Conservation (phyloP, 92 coral and sea anemone genomes). For the Pocillopora meandrina region DNA sequence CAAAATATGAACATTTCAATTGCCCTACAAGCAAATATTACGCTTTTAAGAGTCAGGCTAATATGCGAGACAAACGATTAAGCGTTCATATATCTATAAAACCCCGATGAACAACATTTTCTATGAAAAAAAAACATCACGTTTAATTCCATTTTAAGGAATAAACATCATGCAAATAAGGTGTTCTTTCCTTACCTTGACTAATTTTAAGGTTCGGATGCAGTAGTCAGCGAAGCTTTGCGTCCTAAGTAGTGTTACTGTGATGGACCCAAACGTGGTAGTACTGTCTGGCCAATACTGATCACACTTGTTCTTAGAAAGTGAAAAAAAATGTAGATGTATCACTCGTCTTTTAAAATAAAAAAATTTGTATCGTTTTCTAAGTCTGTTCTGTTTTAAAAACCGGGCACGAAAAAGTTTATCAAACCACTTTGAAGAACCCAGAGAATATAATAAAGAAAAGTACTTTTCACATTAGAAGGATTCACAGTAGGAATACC, state of each 20-base stretch:
- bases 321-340: too few relatives aligned
- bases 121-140: neutral
- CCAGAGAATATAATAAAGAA: neutral
- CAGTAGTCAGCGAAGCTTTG: slow-evolving; percentile 61
- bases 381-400: too few relatives aligned
- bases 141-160: neutral
- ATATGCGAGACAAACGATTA: too few relatives aligned
- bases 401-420: neutral
- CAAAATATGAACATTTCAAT: too few relatives aligned
- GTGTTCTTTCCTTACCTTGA: slow-evolving; percentile 40
- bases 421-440: neutral
- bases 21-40: too few relatives aligned
- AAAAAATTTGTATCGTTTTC: too few relatives aligned
- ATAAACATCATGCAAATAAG: neutral
- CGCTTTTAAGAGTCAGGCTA: too few relatives aligned
- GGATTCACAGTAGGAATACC: neutral
- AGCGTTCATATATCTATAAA: too few relatives aligned
- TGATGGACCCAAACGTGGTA: slow-evolving; percentile 34
- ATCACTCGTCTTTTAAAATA: too few relatives aligned
- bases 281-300: slow-evolving; percentile 65
- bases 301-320: slow-evolving; percentile 50
- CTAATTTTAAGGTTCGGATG: slow-evolving; percentile 38
- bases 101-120: neutral
- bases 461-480: neutral
- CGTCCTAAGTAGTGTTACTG: slow-evolving; percentile 45